Evolutionary conservation across 2,113 vertebrate species (phyloP), one percentile per base, ranked within the genome.

Genomic region (Hylia prasina): DNA sequence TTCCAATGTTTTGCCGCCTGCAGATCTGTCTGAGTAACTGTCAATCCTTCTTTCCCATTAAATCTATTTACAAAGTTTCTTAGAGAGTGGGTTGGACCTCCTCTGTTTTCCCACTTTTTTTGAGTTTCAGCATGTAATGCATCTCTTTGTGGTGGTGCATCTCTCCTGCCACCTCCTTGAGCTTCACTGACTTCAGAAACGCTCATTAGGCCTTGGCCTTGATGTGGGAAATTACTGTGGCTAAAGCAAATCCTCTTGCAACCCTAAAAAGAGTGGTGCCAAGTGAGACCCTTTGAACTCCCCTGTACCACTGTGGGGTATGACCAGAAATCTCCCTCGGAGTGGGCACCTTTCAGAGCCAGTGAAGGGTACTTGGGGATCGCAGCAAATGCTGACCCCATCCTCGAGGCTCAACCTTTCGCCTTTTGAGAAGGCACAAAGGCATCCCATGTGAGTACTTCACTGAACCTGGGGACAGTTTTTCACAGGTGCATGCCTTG

Each of bases 301-400:
- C 44, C 18, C 33, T 28, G 10, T 7, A 22, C 21, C 8, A 8
- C 35, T 28, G 15, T 18, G 27, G 25, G 14, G 10, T 42, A 18
- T 35, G 31, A 33, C 31, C 44, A 65, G 58, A 24, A 58, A 33
- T 27, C 22, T n/a, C 23, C 31, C 31, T 37, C 2, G 3, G 10
- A 37, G 15, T 3, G 2, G 27, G 44, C 22, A 9, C 12, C 37
- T 23, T 22, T 44, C 0, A 0, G 66, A 57, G 31, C 37, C 28
- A 9, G 4, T 15, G 39, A 57, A 57, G 3, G 5, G 28, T 33
- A 28, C 28, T 33, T 1, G 0, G 15, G 37, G 10, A 23, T 37
- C 1, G 0, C 48, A 14, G 25, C 0, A 0, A 31, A 8, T 0
- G 1, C 25, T 56, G 35, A 35, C 27, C 17, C 10, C 18, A 11